These are phyloP conservation scores for Cochlearius cochlearius DNA, from an alignment of 2,113 vertebrate species.

Conservation along the genomic window DNA sequence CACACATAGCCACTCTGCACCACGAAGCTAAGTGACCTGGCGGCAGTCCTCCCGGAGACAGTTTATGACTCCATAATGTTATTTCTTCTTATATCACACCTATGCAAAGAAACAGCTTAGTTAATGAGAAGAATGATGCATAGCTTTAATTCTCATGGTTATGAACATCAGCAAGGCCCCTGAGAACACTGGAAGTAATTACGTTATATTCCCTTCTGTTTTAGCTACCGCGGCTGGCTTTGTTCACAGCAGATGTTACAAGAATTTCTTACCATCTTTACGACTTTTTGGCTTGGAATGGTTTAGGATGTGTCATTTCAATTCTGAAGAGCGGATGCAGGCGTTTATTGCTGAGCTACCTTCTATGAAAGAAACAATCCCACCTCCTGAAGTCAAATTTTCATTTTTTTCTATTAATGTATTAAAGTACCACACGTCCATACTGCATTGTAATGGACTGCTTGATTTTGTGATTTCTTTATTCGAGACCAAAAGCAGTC, in stretches of 20 bases:
- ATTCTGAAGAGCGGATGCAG: not conserved
- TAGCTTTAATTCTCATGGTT: not conserved
- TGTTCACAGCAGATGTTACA: not conserved
- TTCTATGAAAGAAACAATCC: not conserved
- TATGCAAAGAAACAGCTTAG: not conserved
- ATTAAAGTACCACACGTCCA: not conserved
- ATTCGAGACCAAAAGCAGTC: not conserved
- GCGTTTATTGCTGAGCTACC: not conserved
- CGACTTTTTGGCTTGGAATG: not conserved
- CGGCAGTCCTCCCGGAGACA: not conserved
- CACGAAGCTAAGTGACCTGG: not conserved
- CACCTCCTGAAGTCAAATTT: not conserved
- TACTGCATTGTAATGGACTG: not conserved
- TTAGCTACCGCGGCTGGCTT: not conserved
- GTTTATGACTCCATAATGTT: not conserved
- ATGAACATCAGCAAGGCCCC: not conserved
- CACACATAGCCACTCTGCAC: not conserved
- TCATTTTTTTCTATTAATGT: not conserved
- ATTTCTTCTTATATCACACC: not conserved
- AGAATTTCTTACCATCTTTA: not conserved
- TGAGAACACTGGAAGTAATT: constrained; percentile 8
- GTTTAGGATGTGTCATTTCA: not conserved
- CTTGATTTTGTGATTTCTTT: not conserved
- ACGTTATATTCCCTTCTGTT: not conserved
- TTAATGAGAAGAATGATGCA: not conserved